Conservation (phyloP, 2,113 vertebrate genomes). For the Nettapus auritus region DNA sequence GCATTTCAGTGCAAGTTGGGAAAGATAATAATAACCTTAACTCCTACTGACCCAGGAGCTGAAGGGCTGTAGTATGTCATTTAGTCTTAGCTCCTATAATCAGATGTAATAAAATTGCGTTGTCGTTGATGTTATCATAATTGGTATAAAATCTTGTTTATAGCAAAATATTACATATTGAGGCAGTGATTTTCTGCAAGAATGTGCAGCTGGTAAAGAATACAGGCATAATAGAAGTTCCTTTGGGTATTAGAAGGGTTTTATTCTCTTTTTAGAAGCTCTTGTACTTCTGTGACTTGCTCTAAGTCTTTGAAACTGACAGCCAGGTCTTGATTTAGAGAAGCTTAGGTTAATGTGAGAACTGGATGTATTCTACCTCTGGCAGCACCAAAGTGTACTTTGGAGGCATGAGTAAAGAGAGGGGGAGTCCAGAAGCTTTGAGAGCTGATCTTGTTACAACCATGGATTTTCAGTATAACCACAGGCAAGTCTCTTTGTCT, state of each 20-base stretch:
- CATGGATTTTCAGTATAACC: neutral
- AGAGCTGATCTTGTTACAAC: neutral
- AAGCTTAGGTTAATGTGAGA: neutral
- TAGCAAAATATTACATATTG: neutral
- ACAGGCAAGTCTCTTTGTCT: neutral
- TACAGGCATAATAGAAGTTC: neutral
- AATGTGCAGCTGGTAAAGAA: neutral
- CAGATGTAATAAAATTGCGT: constrained; percentile 1
- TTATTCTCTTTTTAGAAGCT: neutral
- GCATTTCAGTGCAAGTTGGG: neutral
- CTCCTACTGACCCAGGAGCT: neutral
- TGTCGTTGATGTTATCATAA: neutral
- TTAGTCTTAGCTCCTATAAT: neutral
- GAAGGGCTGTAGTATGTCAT: neutral
- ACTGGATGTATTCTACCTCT: neutral
- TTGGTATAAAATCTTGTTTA: neutral
- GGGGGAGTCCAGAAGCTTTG: neutral
- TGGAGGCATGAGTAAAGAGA: neutral
- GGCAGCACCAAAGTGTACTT: neutral
- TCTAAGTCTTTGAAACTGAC: neutral
- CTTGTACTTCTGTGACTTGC: neutral
- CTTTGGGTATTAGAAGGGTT: neutral
- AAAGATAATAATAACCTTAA: neutral
- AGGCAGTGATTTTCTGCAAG: neutral
- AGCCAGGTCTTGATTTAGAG: neutral